Base-by-base conservation (phyloP, 2,888 invertebrate species). In the Osmoderma eremita region DNA sequence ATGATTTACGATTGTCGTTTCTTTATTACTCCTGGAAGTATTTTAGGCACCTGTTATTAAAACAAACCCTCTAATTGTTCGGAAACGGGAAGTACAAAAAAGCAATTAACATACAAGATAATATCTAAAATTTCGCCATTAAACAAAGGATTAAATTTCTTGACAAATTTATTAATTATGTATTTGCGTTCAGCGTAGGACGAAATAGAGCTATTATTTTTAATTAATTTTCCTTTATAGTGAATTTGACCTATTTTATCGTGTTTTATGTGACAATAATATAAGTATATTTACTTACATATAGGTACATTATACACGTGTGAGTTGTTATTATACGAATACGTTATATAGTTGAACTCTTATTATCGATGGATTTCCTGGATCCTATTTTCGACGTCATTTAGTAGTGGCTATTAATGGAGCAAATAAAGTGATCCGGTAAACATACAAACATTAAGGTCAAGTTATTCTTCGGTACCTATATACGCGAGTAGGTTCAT, bases 341-440 rank as follows among this genome's bases (percentile, higher is more conserved):
- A 30, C 30, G 6, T 30, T 38, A 53, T 38, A 3, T 18, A 18
- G 30, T 10, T 30, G 20, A 12, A 17, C 38, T 53, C 38, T 53
- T 38, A 53, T 53, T 53, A 53, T 38, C 18, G 36, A 53, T 53
- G 53, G 53, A 36, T 38, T 53, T 36, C 18, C 17, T 18, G 18
- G 38, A 39, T 38, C 38, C 38, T 38, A 53, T 53, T 30, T 30
- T 53, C 38, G 38, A 36, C 53, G 38, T 18, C 53, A 18, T 36
- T 53, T 53, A 53, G 38, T 12, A 53, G 38, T 39, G 18, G 53
- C 38, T 53, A 53, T 53, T 53, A 53, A 53, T 53, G 38, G 53
- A 53, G 13, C 36, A 38, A 36, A 53, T 24, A 22, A 24, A 22
- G 17, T 53, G 53, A 53, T 53, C 36, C 53, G 53, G 38, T 38